These are phyloP conservation scores for Sipha maydis DNA, from an alignment of 2,888 invertebrate species.

Conservation along the genomic window DNA sequence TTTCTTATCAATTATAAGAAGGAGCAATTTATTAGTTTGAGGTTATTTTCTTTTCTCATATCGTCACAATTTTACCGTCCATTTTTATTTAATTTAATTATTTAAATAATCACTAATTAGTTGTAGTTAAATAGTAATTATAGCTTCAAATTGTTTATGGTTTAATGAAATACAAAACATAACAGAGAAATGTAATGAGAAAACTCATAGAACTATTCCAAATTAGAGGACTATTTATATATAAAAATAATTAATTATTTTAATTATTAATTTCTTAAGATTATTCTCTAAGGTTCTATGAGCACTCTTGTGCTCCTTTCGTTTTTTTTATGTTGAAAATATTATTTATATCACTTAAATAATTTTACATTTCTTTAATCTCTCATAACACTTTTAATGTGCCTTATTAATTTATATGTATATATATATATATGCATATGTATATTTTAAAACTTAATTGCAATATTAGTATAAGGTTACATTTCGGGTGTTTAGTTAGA, in stretches of 20 bases:
- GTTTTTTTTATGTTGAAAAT: constrained; percentile 8
- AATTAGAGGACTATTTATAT: background rate
- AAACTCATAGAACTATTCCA: constrained; percentile 18
- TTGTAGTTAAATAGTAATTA: constrained; percentile 49
- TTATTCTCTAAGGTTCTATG: constrained; percentile 12
- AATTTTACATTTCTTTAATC: constrained; percentile 45
- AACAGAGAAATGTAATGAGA: constrained; percentile 42
- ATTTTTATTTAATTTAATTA: constrained; percentile 43
- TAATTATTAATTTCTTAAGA: constrained; percentile 22
- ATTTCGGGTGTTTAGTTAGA: constrained; percentile 48
- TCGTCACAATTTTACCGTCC: constrained; percentile 51
- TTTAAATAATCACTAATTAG: constrained; percentile 51
- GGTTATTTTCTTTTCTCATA: constrained; percentile 18
- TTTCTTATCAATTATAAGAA: constrained; percentile 43
- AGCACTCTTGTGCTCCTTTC: constrained; percentile 37
- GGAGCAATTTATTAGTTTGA: constrained; percentile 13
- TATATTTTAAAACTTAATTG: constrained; percentile 45
- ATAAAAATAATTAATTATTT: background rate
- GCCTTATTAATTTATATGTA: constrained; percentile 56
- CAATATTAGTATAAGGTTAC: constrained; percentile 54
- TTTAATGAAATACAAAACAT: constrained; percentile 43
- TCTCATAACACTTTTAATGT: constrained; percentile 42
- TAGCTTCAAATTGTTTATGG: constrained; percentile 30
- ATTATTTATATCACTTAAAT: constrained; percentile 22
- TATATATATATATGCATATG: constrained; percentile 29